Evolutionary conservation across 2,888 invertebrate genomes (phyloP).

Genomic region (Hesperia comma): DNA sequence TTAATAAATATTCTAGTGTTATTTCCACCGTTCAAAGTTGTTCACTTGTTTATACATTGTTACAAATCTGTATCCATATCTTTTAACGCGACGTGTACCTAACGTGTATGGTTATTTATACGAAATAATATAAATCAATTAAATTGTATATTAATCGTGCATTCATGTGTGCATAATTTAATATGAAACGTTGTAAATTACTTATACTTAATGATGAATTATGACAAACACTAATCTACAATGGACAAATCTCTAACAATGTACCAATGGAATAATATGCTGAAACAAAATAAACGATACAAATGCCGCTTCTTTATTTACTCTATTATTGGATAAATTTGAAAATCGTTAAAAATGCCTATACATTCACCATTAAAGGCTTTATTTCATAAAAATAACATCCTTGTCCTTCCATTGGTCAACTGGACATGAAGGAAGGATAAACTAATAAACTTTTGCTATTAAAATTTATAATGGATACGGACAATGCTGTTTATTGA

Average conservation of each 20-base stretch:
- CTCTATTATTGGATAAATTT: slow-evolving; percentile 56
- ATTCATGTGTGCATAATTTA: slow-evolving; percentile 77
- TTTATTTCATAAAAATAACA: too few relatives aligned
- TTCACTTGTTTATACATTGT: slow-evolving; percentile 83
- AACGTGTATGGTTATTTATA: slow-evolving; percentile 78
- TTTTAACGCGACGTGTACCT: slow-evolving; percentile 76
- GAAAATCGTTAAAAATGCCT: too few relatives aligned
- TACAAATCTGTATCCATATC: slow-evolving; percentile 80
- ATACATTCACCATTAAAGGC: too few relatives aligned
- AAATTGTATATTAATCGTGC: slow-evolving; percentile 78
- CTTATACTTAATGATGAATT: slow-evolving; percentile 71
- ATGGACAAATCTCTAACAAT: slow-evolving; percentile 78
- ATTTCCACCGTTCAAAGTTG: slow-evolving; percentile 79
- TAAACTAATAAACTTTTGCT: too few relatives aligned
- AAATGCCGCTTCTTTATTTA: slow-evolving; percentile 83
- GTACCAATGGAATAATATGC: slow-evolving; percentile 80
- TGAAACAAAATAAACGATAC: slow-evolving; percentile 81
- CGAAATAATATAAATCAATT: slow-evolving; percentile 70
- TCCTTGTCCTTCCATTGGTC: too few relatives aligned
- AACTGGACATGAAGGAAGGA: too few relatives aligned
- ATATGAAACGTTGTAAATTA: slow-evolving; percentile 80
- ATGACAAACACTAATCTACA: slow-evolving; percentile 67
- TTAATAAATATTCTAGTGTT: slow-evolving; percentile 77
- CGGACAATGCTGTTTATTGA: too few relatives aligned
- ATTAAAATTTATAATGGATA: too few relatives aligned